Evolutionary conservation across 2,797 vertebrate species (phyloP), one percentile per base, ranked within the genome.

Genomic region (Benthosema pterotum): DNA sequence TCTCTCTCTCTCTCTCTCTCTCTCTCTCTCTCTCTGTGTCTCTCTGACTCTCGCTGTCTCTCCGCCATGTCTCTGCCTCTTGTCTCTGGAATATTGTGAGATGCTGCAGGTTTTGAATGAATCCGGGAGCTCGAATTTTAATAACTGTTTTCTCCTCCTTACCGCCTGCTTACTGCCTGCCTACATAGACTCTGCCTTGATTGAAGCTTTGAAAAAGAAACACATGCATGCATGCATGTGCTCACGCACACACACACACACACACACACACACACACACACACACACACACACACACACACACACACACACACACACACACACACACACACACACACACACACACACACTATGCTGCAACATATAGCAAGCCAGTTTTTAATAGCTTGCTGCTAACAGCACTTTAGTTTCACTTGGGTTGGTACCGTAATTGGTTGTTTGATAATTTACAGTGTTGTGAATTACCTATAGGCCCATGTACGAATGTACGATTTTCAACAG

Each of bases 71-170:
- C 52, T 42, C 67, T 57, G 51, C 56, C 59, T 52, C 65, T 68
- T 52, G 61, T 71, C 69, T 53, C 51, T 60, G 78, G 73, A 72
- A 77, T 82, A 77, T 78, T 82, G 64, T 71, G 73, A 71, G 66
- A 67, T 60, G 51, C 72, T 60, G 51, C 72, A 47, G 55, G 61
- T 68, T 78, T 72, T 72, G 80, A 77, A 88, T 83, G 79, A 81
- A 79, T 75, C 81, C 72, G 75, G 87, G 47, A 49, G 53, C 77
- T 81, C 77, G 71, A 85, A 83, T 89, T 83, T 78, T 78, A 88
- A 87, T 81, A 77, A 71, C 22, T 50, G 72, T 60, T 60, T 68
- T 84, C 72, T 54, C 60, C 53, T 76, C n/a, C 60, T 42, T 55
- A 42, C 57, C 63, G 52, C 74, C 67, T 80, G 49, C 54, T 75